Evolutionary conservation across 2,113 vertebrate genomes (phyloP).

Genomic region (Alces alces): DNA sequence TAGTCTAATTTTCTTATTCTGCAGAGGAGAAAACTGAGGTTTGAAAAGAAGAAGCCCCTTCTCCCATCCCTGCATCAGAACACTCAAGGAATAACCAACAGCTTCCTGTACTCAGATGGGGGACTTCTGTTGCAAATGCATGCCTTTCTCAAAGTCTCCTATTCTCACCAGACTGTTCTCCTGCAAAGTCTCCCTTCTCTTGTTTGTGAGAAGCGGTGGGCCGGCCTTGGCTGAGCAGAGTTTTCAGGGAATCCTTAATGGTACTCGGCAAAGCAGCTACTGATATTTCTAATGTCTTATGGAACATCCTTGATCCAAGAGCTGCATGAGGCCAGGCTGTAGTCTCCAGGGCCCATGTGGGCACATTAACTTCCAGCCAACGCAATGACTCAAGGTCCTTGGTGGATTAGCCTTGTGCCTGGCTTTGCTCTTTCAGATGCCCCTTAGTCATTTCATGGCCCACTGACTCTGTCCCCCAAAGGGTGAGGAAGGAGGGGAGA

Average conservation of each 20-base stretch:
- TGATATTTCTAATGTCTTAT: background rate
- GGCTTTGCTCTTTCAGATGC: background rate
- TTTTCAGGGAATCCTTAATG: background rate
- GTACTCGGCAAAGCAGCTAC: background rate
- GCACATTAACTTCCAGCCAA: background rate
- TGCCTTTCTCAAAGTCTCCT: background rate
- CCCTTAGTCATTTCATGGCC: background rate
- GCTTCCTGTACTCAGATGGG: background rate
- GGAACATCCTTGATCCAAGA: background rate
- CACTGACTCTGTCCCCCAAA: background rate
- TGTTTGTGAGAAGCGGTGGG: background rate
- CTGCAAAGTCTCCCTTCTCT: background rate
- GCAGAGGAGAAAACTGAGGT: background rate
- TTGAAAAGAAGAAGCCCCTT: background rate
- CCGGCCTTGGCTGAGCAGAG: background rate
- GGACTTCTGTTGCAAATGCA: background rate
- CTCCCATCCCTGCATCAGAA: background rate
- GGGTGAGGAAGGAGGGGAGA: background rate
- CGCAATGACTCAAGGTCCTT: constrained; percentile 10
- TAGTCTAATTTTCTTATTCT: background rate
- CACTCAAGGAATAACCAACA: background rate
- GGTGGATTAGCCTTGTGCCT: background rate
- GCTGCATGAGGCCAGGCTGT: background rate
- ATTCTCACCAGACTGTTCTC: background rate
- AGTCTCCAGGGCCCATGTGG: background rate